These are phyloP conservation scores for Tetheella fluctuosa DNA, from an alignment of 2,888 invertebrate genomes.

Conservation along the genomic window DNA sequence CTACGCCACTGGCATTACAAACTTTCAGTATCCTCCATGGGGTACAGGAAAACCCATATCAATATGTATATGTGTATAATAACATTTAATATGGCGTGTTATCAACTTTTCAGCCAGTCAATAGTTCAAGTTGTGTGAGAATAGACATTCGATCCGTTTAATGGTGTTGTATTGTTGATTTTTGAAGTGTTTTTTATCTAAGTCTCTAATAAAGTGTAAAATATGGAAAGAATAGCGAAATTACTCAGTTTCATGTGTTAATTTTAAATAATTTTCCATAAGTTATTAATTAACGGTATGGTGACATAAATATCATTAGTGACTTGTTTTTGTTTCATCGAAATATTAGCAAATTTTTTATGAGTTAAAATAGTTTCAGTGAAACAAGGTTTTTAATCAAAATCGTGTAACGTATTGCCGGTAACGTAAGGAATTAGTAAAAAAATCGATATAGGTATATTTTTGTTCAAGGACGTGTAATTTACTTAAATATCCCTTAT, in stretches of 20 bases:
- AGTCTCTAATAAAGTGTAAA: background rate
- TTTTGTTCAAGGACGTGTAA: conserved; percentile 12
- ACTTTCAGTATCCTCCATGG: conserved; percentile 47
- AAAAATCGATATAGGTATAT: conserved; percentile 18
- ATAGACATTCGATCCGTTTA: conserved; percentile 33
- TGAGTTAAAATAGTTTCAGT: no score
- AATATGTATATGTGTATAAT: conserved; percentile 26
- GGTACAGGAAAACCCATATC: conserved; percentile 47
- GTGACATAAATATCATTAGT: no score
- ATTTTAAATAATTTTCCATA: no score
- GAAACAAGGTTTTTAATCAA: background rate
- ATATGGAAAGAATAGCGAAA: no score
- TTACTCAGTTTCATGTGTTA: no score
- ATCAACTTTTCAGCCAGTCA: conserved; percentile 66
- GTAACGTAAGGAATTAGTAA: background rate
- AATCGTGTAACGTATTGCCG: background rate
- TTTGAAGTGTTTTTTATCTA: conserved; percentile 13
- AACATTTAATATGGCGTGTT: conserved; percentile 59
- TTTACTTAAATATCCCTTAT: background rate
- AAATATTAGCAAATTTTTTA: no score
- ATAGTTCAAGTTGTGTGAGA: conserved; percentile 54
- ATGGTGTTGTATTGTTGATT: background rate
- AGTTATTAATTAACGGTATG: no score
- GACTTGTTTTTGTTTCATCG: no score
- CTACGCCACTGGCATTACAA: conserved; percentile 40